phyloP scores from a whole-genome alignment of 2,797 vertebrate species.

The Betta splendens region DNA sequence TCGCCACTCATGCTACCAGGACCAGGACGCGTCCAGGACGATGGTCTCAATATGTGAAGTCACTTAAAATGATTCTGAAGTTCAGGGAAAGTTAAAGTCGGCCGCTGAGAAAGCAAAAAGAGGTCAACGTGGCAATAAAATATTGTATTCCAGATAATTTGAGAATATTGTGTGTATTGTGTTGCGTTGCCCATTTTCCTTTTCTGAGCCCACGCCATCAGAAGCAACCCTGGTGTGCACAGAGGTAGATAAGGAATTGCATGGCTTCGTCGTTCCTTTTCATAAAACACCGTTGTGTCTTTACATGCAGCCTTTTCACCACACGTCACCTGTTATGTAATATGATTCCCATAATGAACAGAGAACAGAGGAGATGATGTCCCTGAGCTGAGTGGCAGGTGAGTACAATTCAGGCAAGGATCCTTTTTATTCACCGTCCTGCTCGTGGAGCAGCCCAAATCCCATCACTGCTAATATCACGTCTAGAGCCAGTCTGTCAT shows the following conservation, averaged over 20 bases:
- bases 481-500: constrained; percentile 18
- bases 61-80: no score
- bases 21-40: no score
- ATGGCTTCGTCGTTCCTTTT: not conserved
- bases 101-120: no score
- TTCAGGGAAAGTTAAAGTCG: no score
- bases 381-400: not conserved
- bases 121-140: no score
- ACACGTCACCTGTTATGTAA: not conserved
- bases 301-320: not conserved
- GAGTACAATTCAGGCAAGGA: not conserved
- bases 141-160: no score
- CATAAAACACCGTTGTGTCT: not conserved
- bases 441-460: constrained; percentile 9
- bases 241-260: not conserved
- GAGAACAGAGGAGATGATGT: not conserved
- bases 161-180: not conserved
- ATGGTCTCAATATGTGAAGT: no score
- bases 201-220: constrained; percentile 3
- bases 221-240: constrained; percentile 12
- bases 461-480: not conserved
- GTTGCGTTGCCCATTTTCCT: constrained; percentile 3
- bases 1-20: no score
- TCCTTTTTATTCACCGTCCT: not conserved
- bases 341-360: not conserved